Evolutionary conservation across 2,797 vertebrate genomes (phyloP).

Genomic region (Tauraco hartlaubi): DNA sequence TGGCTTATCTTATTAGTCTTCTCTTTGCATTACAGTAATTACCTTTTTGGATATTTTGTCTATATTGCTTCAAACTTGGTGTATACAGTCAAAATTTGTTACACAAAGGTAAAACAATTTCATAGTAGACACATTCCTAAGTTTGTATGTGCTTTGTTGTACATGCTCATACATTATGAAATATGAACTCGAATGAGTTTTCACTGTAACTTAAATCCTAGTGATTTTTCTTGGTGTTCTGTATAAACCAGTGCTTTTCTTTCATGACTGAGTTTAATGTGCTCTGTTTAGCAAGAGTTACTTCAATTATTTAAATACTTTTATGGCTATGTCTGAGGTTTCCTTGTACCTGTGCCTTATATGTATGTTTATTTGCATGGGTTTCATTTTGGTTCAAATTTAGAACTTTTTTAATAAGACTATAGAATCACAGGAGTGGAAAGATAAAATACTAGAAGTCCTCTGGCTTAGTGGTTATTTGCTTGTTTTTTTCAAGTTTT

Average conservation of each 20-base stretch:
- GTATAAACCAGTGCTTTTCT: not conserved
- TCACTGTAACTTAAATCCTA: not conserved
- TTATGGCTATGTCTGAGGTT: not conserved
- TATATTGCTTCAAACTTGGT: not conserved
- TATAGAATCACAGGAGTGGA: not conserved
- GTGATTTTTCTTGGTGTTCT: not conserved
- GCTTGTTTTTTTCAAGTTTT: not conserved
- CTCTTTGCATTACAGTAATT: not conserved
- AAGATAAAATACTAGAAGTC: not conserved
- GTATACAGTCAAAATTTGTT: not conserved
- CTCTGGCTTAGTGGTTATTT: not conserved
- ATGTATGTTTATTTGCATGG: not conserved
- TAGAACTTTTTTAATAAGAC: not conserved
- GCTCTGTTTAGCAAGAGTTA: not conserved
- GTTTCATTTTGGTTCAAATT: not conserved
- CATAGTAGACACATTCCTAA: not conserved
- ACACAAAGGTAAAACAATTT: not conserved
- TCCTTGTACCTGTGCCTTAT: not conserved
- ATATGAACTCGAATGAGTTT: not conserved
- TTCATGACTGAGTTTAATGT: not conserved
- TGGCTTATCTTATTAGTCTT: not conserved
- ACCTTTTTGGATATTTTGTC: not conserved
- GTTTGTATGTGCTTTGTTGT: not conserved
- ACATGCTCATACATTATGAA: not conserved
- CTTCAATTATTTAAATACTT: not conserved